Conservation (phyloP, 2,113 vertebrate species). For the Bagarius yarrelli region DNA sequence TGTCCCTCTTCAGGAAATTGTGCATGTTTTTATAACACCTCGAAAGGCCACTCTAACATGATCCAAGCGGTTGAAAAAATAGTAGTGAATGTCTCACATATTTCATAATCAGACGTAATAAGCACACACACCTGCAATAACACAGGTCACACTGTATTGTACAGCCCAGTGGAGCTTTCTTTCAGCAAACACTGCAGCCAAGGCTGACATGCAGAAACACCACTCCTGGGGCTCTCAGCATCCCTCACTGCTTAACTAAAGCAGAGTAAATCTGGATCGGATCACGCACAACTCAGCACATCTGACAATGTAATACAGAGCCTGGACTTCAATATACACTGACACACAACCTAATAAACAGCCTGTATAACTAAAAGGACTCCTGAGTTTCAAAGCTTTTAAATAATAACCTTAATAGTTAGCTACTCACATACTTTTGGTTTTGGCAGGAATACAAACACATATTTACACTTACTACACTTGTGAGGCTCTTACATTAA, state of each 20-base stretch:
- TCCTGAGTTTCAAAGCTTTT: slow-evolving; percentile 1
- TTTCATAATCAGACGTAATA: slow-evolving; percentile 69
- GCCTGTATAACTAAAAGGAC: slow-evolving; percentile 13
- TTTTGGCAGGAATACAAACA: slow-evolving; percentile 6
- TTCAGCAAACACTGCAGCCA: slow-evolving; percentile 37
- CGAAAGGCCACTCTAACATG: slow-evolving; percentile 54
- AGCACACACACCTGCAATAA: slow-evolving; percentile 71
- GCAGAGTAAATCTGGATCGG: slow-evolving; percentile 40
- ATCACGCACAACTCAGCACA: slow-evolving; percentile 28
- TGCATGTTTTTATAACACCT: slow-evolving; percentile 65
- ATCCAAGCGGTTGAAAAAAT: slow-evolving; percentile 64
- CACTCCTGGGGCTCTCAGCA: slow-evolving; percentile 27
- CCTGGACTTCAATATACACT: background rate
- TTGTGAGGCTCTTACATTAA: background rate
- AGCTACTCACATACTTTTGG: background rate
- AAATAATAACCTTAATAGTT: slow-evolving; percentile 1
- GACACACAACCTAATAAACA: slow-evolving; percentile 18
- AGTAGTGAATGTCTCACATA: slow-evolving; percentile 63
- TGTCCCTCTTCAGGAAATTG: slow-evolving; percentile 58
- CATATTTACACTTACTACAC: background rate
- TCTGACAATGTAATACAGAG: slow-evolving; percentile 14
- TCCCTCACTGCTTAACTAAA: slow-evolving; percentile 22
- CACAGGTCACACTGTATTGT: slow-evolving; percentile 58
- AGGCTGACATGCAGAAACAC: slow-evolving; percentile 31
- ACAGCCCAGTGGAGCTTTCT: slow-evolving; percentile 53